A percentile compares a stretch with the other conserved stretches of the same genome.
Evolutionary conservation across 2,888 invertebrate species (phyloP).

Genomic region (Tipula lateralis): DNA sequence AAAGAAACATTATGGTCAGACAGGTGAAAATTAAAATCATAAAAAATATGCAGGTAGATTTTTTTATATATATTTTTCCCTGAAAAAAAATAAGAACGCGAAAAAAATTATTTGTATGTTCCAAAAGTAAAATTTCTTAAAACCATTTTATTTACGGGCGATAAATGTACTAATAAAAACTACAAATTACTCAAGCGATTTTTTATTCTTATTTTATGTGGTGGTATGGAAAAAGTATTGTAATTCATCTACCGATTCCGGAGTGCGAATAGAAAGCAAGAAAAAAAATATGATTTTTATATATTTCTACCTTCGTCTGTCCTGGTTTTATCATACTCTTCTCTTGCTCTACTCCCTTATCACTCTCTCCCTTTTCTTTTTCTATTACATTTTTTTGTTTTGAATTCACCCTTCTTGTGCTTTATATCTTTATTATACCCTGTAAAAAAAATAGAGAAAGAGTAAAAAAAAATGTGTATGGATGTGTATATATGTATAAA

Average conservation of each 20-base stretch:
- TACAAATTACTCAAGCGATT: slow-evolving; percentile 26
- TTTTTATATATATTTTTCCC: slow-evolving; percentile 20
- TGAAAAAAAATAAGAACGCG: slow-evolving; percentile 24
- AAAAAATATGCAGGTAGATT: slow-evolving; percentile 27
- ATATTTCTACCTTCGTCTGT: slow-evolving; percentile 29
- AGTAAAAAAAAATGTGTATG: slow-evolving; percentile 20
- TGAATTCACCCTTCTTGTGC: slow-evolving; percentile 29
- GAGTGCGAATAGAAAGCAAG: slow-evolving; percentile 27
- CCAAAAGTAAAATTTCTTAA: neutral
- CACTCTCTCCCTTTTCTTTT: slow-evolving; percentile 4
- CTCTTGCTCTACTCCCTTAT: neutral
- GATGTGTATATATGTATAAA: neutral
- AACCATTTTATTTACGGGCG: neutral
- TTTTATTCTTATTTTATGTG: slow-evolving; percentile 9
- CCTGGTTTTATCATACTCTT: neutral
- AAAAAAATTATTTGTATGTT: neutral
- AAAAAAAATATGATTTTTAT: slow-evolving; percentile 29
- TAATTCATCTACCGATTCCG: slow-evolving; percentile 29
- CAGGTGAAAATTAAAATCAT: slow-evolving; percentile 29
- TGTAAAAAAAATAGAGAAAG: slow-evolving; percentile 25
- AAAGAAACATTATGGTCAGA: slow-evolving; percentile 25
- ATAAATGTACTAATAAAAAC: slow-evolving; percentile 20
- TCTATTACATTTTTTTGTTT: slow-evolving; percentile 2
- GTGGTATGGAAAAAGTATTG: slow-evolving; percentile 29
- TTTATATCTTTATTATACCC: slow-evolving; percentile 28